phyloP scores from a whole-genome alignment of 2,888 invertebrate species.

The Amaurobius ferox region DNA sequence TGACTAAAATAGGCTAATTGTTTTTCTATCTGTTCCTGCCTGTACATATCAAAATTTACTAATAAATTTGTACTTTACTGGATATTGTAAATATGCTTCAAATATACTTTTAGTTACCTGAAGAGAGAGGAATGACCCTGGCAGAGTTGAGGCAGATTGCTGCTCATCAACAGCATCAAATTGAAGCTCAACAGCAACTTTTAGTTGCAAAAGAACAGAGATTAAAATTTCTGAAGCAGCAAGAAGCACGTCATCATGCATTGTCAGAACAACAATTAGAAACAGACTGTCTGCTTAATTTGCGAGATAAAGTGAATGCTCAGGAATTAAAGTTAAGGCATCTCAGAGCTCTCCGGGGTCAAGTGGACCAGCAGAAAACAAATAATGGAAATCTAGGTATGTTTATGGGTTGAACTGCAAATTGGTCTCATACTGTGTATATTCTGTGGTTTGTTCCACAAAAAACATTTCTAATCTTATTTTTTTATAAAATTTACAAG shows the following conservation, averaged over 20 bases:
- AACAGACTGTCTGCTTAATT: constrained; percentile 89
- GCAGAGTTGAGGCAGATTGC: constrained; percentile 97
- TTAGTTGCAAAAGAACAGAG: constrained; percentile 95
- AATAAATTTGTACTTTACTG: too few relatives aligned
- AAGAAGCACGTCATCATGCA: constrained; percentile 84
- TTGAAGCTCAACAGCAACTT: constrained; percentile 92
- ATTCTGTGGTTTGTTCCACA: too few relatives aligned
- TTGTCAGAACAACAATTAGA: constrained; percentile 82
- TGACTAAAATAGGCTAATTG: too few relatives aligned
- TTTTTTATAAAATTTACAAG: too few relatives aligned
- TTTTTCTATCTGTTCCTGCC: too few relatives aligned
- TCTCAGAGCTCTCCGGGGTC: constrained; percentile 92
- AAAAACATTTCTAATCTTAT: too few relatives aligned
- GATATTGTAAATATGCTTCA: too few relatives aligned
- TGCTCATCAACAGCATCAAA: constrained; percentile 97
- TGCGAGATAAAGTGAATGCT: constrained; percentile 94
- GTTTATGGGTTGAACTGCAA: too few relatives aligned
- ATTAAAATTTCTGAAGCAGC: constrained; percentile 94
- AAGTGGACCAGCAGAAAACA: constrained; percentile 94
- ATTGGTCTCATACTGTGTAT: too few relatives aligned
- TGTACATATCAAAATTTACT: too few relatives aligned
- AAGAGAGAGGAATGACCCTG: constrained; percentile 67
- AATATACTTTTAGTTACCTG: constrained; percentile 67
- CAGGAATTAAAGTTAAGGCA: constrained; percentile 95
- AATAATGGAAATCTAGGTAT: constrained; percentile 79